Evolutionary conservation across 2,888 invertebrate genomes (phyloP).

Genomic region (Heliconius charithonia): DNA sequence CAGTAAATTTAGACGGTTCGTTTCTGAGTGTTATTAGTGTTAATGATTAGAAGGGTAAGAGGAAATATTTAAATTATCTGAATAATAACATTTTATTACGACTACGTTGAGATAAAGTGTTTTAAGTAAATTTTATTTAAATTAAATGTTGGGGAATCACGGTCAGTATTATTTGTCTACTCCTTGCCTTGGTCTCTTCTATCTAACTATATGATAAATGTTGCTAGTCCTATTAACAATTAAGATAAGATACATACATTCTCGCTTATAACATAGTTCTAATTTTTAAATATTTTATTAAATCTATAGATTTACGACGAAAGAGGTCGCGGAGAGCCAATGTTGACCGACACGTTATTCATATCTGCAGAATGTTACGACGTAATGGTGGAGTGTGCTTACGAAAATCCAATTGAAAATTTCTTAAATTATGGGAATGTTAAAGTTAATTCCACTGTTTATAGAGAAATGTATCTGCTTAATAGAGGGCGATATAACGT

Average conservation of each 20-base stretch:
- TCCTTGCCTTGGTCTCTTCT: neutral
- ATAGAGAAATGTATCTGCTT: constrained; percentile 74
- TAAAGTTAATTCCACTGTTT: constrained; percentile 80
- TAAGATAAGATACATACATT: neutral
- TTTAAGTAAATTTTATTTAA: neutral
- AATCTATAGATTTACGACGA: constrained; percentile 71
- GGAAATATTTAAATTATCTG: neutral
- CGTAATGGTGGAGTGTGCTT: constrained; percentile 81
- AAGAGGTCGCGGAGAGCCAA: constrained; percentile 71
- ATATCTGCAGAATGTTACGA: constrained; percentile 85
- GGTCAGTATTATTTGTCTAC: neutral
- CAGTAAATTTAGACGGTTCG: neutral
- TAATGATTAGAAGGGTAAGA: neutral
- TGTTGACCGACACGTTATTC: constrained; percentile 70
- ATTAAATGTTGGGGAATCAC: neutral
- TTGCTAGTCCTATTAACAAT: neutral
- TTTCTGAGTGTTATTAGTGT: too few species aligned
- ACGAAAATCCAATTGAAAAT: constrained; percentile 71
- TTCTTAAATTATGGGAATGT: constrained; percentile 83
- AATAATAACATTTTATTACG: neutral
- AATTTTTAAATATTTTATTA: neutral
- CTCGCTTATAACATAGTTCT: neutral
- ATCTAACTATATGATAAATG: neutral
- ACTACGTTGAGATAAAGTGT: too few species aligned
- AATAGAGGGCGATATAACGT: constrained; percentile 85